Evolutionary conservation across 2,888 invertebrate species (phyloP), one percentile per base, ranked within the genome.

Genomic region (Pomacea canaliculata): DNA sequence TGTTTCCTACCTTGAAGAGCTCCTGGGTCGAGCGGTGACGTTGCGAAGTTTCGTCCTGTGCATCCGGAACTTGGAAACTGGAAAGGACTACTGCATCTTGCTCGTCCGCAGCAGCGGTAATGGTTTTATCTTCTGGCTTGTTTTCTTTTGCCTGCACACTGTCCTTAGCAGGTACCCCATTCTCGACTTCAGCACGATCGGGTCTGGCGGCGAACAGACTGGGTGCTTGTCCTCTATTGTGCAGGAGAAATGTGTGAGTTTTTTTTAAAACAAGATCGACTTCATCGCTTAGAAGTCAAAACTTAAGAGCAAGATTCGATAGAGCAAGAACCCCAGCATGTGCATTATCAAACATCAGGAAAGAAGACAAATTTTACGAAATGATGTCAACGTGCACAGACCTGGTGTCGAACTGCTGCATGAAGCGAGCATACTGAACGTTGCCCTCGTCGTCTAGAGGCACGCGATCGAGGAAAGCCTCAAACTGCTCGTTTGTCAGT

Each of bases 351-450:
- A 56, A 56, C 10, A 56, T 13, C 10, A 56, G 51, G 1, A 16
- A 56, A 16, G 16, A 56, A 56, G 51, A 56, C 10, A 16, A 23
- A 1, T 10, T 56, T 56, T 7, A 56, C 10, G 8, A 56, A 56
- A 56, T 56, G 51, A 4, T 8, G 51, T 56, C 51, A 56, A 8
- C 16, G 8, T 7, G 19, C 48, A 23, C 86, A 79, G 79, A 90
- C 90, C 85, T 89, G 71, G 90, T 90, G 78, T 91, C 91, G 82
- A 91, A 91, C 83, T 89, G 89, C 66, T 89, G 86, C 89, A 91
- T 89, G 78, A 91, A 91, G 51, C 88, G 87, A 19, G 87, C 85
- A 80, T 91, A 91, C 81, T 83, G 84, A 56, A 91, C 89, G 79
- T 85, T 84, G 10, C 90, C 90, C n/a, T 90, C 89, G 19, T 85